These are phyloP conservation scores for Hypomesus transpacificus DNA, from an alignment of 2,113 vertebrate species.

Conservation along the genomic window DNA sequence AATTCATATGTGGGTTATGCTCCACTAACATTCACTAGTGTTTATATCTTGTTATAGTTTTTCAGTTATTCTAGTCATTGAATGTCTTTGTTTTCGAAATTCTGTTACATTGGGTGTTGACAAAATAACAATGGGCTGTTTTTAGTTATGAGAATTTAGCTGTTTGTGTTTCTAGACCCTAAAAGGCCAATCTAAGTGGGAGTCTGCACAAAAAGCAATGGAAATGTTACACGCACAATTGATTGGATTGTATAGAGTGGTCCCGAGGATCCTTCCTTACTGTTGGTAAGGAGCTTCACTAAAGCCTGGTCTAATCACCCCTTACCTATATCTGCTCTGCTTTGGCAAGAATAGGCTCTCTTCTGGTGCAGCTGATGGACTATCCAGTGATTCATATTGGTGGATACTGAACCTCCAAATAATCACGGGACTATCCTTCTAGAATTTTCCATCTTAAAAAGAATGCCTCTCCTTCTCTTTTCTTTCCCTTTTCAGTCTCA, in stretches of 20 bases:
- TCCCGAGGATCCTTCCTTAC: constrained; percentile 44
- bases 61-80: no score
- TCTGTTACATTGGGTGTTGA: not conserved
- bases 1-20: not conserved
- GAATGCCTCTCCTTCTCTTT: constrained; percentile 2
- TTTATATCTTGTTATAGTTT: not conserved
- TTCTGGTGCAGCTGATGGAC: constrained; percentile 28
- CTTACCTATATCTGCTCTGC: constrained; percentile 12
- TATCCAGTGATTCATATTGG: constrained; percentile 47
- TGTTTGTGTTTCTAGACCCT: constrained; percentile 51
- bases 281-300: constrained; percentile 17
- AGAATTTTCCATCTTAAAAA: constrained; percentile 59
- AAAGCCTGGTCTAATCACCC: constrained; percentile 16
- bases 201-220: constrained; percentile 53
- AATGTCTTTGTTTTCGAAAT: no score
- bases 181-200: not conserved
- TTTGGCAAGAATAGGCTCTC: constrained; percentile 26
- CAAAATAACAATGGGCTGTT: constrained; percentile 26
- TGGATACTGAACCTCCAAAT: constrained; percentile 38
- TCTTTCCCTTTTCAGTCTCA: not conserved
- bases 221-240: constrained; percentile 47
- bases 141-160: constrained; percentile 42
- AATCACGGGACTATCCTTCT: constrained; percentile 52
- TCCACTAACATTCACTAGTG: not conserved
- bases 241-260: constrained; percentile 44